These are phyloP conservation scores for Delichon dasypus DNA, from an alignment of 2,797 vertebrate species.

Conservation along the genomic window DNA sequence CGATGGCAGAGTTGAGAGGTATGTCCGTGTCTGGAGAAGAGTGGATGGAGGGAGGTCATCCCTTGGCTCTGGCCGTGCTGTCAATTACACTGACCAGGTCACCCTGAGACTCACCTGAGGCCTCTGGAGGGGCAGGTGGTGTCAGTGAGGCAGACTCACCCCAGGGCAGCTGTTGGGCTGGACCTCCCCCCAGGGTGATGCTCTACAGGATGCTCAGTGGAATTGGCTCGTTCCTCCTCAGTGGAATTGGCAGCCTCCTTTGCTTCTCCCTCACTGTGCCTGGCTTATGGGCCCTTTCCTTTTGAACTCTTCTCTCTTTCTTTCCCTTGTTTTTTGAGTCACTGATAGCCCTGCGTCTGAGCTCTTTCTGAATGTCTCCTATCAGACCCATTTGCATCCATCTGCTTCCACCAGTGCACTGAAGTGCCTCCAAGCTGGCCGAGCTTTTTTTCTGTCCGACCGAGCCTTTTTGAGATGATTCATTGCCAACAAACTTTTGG, in stretches of 20 bases:
- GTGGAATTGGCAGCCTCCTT: conserved; percentile 68
- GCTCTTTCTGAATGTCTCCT: conserved; percentile 41
- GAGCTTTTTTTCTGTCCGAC: not conserved
- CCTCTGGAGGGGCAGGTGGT: not conserved
- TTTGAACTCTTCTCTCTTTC: conserved; percentile 32
- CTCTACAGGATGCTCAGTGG: conserved; percentile 50
- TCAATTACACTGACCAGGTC: conserved; percentile 71
- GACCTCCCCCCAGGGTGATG: not conserved
- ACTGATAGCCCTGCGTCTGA: conserved; percentile 25
- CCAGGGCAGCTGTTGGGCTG: not conserved
- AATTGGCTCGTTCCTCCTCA: conserved; percentile 63
- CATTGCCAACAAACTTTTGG: not conserved
- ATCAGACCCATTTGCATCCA: conserved; percentile 36
- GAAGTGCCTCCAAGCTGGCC: conserved; percentile 2
- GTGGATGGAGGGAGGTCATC: conserved; percentile 25
- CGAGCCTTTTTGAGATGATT: conserved; percentile 13
- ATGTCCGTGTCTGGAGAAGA: conserved; percentile 55
- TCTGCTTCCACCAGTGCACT: conserved; percentile 56
- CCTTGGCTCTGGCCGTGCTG: conserved; percentile 48
- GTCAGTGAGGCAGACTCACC: not conserved
- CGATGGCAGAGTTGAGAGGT: conserved; percentile 75
- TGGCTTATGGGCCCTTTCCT: conserved; percentile 56
- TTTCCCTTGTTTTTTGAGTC: not conserved
- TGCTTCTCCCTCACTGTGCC: conserved; percentile 48
- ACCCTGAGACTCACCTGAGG: not conserved